Evolutionary conservation across 2,113 vertebrate genomes (phyloP), one percentile per base, ranked within the genome.

Genomic region (Amblyopsis rosae): DNA sequence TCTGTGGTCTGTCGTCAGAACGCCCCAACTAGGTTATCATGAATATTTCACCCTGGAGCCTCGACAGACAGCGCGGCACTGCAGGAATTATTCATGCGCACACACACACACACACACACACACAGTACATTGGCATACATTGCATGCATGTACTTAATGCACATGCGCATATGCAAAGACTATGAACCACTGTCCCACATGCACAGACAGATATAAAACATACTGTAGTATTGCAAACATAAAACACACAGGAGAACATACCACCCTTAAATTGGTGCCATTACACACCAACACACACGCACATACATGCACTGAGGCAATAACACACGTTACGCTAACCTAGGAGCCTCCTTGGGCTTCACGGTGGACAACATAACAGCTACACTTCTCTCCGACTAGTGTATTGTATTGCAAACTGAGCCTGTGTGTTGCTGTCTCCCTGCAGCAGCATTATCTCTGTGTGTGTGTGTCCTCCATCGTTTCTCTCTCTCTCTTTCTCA

Each of bases 11-110:
- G 76, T 54, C 64, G 53, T 77, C 72, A 71, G 73, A 82, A 73
- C 79, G 66, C 74, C 67, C 81, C 81, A 85, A 79, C 80, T 86
- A 80, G 80, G 77, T 82, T 88, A 76, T 57, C 69, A 89, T 92
- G 83, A 90, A 89, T 89, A 86, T 90, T 90, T 90, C 77, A 91
- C 87, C 80, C 56, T 63, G 80, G 71, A 67, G 67, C 75, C 9
- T 26, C 26, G 2, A 73, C 76, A 87, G 85, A 83, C 79, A 72
- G 47, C 79, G 65, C 70, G 83, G 60, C 60, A 76, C 4, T 47
- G 59, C 73, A 83, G 73, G 82, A 87, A 86, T 87, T 75, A 87
- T 89, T 87, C 81, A 89, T 82, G 11, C 45, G 17, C 56, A 0
- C 67, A 50, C 65, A 60, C 69, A 65, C 32, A 62, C 58, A 60